These are phyloP conservation scores for Leucoraja ocellata DNA, from an alignment of 2,797 vertebrate genomes.

Conservation along the genomic window DNA sequence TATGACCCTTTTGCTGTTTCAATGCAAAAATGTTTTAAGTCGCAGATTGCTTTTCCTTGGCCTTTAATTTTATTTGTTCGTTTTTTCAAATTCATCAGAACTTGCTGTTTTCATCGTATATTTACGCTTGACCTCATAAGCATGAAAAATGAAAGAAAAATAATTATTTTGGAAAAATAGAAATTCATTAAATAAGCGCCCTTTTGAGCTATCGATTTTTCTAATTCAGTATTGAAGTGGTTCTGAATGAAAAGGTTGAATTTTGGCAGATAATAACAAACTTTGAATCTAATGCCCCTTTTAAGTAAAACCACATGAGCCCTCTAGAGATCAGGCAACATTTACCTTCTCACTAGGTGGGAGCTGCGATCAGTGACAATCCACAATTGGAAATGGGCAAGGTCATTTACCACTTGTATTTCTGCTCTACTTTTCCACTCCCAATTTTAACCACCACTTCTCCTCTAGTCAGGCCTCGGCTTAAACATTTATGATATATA, in stretches of 20 bases:
- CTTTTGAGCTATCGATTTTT: not conserved
- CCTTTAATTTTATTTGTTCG: not conserved
- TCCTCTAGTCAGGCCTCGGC: not conserved
- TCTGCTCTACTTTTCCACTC: too few species aligned
- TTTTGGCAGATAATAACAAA: not conserved
- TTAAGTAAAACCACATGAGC: not conserved
- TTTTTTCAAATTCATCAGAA: not conserved
- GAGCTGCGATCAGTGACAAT: not conserved
- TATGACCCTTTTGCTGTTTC: not conserved
- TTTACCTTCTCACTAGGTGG: not conserved
- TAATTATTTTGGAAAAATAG: not conserved
- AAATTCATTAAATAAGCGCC: not conserved
- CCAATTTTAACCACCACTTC: too few species aligned
- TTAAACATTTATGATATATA: not conserved
- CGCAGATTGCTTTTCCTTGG: not conserved
- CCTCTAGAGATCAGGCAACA: not conserved
- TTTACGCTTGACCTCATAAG: not conserved
- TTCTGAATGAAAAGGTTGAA: not conserved
- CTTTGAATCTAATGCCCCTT: not conserved
- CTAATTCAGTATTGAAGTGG: not conserved
- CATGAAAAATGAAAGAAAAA: not conserved
- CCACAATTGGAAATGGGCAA: not conserved
- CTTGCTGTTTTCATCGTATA: not conserved
- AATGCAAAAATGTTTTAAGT: not conserved
- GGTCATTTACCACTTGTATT: not conserved